These are phyloP conservation scores for Heterochromis multidens DNA, from an alignment of 2,113 vertebrate species.

Conservation along the genomic window DNA sequence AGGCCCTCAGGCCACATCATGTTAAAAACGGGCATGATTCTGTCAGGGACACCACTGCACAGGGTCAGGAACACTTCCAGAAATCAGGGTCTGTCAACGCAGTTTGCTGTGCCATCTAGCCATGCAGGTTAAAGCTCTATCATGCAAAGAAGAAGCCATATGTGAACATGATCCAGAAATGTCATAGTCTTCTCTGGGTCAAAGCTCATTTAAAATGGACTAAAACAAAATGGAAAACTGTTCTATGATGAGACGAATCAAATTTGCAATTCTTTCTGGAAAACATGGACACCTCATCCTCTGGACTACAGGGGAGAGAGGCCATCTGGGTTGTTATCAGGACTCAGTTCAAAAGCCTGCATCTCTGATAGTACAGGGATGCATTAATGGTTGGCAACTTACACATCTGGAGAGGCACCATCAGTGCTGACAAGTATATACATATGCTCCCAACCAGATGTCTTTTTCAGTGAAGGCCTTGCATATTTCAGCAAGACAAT, in stretches of 20 bases:
- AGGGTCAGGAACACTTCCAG: too few relatives aligned
- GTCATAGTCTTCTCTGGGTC: neutral
- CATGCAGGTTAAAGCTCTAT: too few relatives aligned
- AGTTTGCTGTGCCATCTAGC: too few relatives aligned
- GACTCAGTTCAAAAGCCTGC: neutral
- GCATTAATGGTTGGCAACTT: neutral
- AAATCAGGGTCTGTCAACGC: too few relatives aligned
- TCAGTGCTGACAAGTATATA: neutral
- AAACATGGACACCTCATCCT: neutral
- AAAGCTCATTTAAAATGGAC: neutral
- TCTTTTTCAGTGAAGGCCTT: neutral
- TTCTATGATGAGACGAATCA: neutral
- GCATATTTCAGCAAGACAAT: neutral
- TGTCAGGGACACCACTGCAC: too few relatives aligned
- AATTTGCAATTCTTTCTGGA: neutral
- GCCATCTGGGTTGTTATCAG: neutral
- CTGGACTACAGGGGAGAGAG: neutral
- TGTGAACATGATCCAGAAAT: neutral
- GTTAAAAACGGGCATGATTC: too few relatives aligned
- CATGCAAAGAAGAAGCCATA: too few relatives aligned
- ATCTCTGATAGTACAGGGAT: neutral
- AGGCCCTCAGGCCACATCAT: too few relatives aligned
- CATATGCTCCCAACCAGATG: neutral
- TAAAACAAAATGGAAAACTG: neutral
- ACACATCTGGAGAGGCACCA: neutral